These are phyloP conservation scores for Amblyopsis hoosieri DNA, from an alignment of 2,797 vertebrate species.

Conservation along the genomic window DNA sequence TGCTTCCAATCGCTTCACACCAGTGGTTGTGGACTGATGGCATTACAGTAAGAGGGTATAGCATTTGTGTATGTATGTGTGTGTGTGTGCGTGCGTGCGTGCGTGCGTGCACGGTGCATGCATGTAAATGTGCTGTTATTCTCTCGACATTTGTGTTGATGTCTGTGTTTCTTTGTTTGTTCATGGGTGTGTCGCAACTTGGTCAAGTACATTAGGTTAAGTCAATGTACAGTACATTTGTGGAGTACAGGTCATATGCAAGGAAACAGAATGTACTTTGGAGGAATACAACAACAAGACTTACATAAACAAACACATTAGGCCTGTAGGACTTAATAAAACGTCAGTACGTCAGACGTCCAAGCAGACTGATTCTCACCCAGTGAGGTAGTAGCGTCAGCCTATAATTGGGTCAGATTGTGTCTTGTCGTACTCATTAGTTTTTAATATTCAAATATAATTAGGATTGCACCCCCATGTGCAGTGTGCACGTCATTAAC, in stretches of 20 bases:
- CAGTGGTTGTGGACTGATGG: constrained; percentile 47
- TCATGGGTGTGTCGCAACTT: background rate
- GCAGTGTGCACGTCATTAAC: constrained; percentile 29
- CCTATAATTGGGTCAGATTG: constrained; percentile 62
- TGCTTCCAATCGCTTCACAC: constrained; percentile 56
- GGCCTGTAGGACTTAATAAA: too few species aligned
- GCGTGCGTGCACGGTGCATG: background rate
- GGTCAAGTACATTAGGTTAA: constrained; percentile 10
- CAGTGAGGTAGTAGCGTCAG: constrained; percentile 40
- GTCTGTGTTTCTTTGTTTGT: too few species aligned
- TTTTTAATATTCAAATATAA: constrained; percentile 53
- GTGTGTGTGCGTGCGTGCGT: background rate
- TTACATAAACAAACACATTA: too few species aligned
- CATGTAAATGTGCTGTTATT: too few species aligned
- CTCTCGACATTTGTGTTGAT: background rate
- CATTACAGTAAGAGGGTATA: background rate
- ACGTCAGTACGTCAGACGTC: too few species aligned
- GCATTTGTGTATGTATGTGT: background rate
- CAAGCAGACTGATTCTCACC: background rate
- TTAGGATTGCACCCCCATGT: constrained; percentile 20
- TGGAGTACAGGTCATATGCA: background rate
- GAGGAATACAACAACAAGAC: too few species aligned
- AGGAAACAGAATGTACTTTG: too few species aligned
- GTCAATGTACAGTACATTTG: background rate
- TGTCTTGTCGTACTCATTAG: constrained; percentile 55